phyloP scores from a whole-genome alignment of 1,140 invertebrate genomes.

The Achatina immaculata region DNA sequence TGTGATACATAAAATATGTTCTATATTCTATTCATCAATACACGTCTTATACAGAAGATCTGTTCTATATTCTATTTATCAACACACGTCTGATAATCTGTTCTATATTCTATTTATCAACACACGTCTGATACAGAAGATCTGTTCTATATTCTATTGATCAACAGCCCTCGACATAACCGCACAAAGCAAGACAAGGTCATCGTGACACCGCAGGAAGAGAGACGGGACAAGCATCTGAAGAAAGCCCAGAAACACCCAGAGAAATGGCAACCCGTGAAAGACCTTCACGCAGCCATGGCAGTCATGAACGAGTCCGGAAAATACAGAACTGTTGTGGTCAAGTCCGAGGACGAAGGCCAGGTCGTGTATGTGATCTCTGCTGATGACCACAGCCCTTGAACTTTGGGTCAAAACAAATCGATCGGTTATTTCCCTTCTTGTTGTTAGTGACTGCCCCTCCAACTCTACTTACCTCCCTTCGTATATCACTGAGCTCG shows the following conservation, averaged over 20 bases:
- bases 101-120: too few species aligned
- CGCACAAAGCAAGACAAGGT: background rate
- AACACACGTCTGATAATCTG: too few species aligned
- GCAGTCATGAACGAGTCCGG: slow-evolving; percentile 38
- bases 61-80: too few species aligned
- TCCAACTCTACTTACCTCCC: too few species aligned
- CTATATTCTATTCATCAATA: too few species aligned
- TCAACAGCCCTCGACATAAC: background rate
- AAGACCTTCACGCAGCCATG: slow-evolving; percentile 31
- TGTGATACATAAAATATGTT: too few species aligned
- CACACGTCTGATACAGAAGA: too few species aligned
- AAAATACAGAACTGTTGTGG: slow-evolving; percentile 38
- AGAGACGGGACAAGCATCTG: background rate
- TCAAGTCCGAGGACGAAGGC: slow-evolving; percentile 25
- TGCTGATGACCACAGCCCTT: background rate
- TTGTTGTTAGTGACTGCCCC: too few species aligned
- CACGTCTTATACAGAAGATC: too few species aligned
- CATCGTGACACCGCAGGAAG: background rate
- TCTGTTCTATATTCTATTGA: too few species aligned
- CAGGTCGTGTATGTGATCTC: background rate
- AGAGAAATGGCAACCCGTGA: slow-evolving; percentile 35
- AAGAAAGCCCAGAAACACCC: background rate
- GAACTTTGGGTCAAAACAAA: background rate
- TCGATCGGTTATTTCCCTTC: too few species aligned
- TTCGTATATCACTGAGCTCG: too few species aligned